These are phyloP conservation scores for Pharmacophagus antenor DNA, from an alignment of 2,888 invertebrate species.

Conservation along the genomic window DNA sequence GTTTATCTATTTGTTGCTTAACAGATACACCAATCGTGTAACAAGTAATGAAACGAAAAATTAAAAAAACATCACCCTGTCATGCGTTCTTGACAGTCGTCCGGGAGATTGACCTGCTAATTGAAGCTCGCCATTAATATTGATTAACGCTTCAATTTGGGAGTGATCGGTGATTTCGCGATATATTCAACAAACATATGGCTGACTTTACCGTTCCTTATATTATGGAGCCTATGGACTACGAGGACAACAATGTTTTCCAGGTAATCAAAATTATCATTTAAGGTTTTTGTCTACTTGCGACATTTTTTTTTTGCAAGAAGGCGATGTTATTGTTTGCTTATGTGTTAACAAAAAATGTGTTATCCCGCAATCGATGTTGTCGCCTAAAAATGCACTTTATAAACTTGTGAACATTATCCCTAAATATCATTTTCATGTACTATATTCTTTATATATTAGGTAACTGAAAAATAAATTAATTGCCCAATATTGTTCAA, in stretches of 20 bases:
- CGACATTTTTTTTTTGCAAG: neutral
- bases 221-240: neutral
- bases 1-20: conserved; percentile 9
- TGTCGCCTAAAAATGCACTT: too few species aligned
- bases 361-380: too few species aligned
- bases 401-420: too few species aligned
- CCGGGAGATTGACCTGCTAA: neutral
- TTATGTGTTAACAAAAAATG: neutral
- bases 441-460: too few species aligned
- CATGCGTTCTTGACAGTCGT: neutral
- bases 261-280: neutral
- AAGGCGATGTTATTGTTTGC: neutral
- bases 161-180: neutral
- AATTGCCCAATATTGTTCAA: too few species aligned
- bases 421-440: too few species aligned
- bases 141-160: neutral
- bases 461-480: too few species aligned
- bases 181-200: neutral
- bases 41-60: neutral
- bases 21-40: conserved; percentile 3
- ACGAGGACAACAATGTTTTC: neutral
- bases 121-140: neutral
- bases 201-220: neutral
- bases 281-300: neutral
- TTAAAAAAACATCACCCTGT: neutral